These are phyloP conservation scores for Graptemys geographica DNA, from an alignment of 2,797 vertebrate genomes.

Conservation along the genomic window DNA sequence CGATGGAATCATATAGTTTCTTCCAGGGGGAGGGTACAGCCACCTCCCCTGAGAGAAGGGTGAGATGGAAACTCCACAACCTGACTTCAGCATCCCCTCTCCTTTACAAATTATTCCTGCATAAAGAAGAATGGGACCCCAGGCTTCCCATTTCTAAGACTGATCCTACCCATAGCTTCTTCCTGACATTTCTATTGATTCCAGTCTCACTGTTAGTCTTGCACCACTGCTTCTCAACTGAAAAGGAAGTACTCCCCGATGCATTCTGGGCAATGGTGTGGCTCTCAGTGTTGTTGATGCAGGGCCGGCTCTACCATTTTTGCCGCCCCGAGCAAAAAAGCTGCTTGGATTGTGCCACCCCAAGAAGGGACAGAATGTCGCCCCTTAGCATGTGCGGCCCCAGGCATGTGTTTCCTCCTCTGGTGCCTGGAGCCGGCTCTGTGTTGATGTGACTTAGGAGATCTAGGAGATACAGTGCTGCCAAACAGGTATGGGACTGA, in stretches of 20 bases:
- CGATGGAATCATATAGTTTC: not conserved
- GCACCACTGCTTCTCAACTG: not conserved
- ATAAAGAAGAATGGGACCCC: too few species aligned
- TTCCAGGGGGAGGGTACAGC: not conserved
- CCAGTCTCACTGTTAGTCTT: not conserved
- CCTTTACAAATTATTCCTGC: not conserved
- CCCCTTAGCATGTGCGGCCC: too few species aligned
- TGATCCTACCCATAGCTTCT: not conserved
- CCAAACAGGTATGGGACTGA: not conserved
- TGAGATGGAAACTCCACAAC: not conserved
- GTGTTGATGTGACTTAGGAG: not conserved
- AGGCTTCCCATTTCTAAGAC: accelerated
- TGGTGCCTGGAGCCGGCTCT: too few species aligned
- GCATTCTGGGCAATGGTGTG: not conserved
- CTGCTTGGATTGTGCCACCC: too few species aligned
- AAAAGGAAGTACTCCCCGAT: not conserved
- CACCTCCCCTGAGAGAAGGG: not conserved
- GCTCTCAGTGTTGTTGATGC: not conserved
- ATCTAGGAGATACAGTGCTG: not conserved
- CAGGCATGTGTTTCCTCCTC: too few species aligned
- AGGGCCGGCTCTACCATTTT: too few species aligned
- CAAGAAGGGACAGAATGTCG: too few species aligned
- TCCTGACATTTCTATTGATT: not conserved
- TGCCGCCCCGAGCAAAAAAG: too few species aligned
- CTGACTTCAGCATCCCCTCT: not conserved